Evolutionary conservation across 2,113 vertebrate genomes (phyloP).

Genomic region (Psettodes erumei): DNA sequence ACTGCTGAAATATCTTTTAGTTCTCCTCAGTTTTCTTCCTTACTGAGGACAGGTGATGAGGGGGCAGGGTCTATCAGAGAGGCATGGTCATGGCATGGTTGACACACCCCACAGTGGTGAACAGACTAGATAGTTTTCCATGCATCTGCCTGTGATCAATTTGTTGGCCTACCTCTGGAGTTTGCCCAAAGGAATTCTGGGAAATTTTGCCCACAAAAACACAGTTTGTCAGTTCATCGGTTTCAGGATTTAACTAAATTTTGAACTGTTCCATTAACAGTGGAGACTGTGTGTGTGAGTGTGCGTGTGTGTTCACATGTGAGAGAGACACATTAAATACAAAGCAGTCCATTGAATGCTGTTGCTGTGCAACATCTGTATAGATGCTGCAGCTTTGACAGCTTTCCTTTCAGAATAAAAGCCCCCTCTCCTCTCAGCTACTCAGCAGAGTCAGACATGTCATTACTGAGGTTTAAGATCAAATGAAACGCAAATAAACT

Average conservation of each 20-base stretch:
- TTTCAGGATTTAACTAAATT: no score
- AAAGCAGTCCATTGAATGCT: not conserved
- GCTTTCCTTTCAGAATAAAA: constrained; percentile 53
- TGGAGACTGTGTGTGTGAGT: not conserved
- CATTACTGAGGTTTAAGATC: not conserved
- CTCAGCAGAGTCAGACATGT: not conserved
- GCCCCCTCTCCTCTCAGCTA: not conserved
- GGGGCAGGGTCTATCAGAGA: not conserved
- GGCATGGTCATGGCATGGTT: no score
- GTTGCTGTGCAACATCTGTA: constrained; percentile 49
- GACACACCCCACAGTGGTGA: not conserved
- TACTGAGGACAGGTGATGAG: not conserved
- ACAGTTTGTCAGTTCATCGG: no score
- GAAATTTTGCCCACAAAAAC: constrained; percentile 1
- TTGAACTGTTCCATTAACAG: not conserved
- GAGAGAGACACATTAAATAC: not conserved
- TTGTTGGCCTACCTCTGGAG: not conserved
- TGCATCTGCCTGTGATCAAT: not conserved
- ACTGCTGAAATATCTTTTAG: not conserved
- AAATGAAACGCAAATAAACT: constrained; percentile 6
- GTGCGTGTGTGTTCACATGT: not conserved
- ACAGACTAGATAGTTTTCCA: not conserved
- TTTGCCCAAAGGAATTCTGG: constrained; percentile 10
- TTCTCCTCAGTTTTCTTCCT: not conserved
- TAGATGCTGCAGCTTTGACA: constrained; percentile 4